phyloP scores from a whole-genome alignment of 2,113 vertebrate genomes.

The Rutilus rutilus region DNA sequence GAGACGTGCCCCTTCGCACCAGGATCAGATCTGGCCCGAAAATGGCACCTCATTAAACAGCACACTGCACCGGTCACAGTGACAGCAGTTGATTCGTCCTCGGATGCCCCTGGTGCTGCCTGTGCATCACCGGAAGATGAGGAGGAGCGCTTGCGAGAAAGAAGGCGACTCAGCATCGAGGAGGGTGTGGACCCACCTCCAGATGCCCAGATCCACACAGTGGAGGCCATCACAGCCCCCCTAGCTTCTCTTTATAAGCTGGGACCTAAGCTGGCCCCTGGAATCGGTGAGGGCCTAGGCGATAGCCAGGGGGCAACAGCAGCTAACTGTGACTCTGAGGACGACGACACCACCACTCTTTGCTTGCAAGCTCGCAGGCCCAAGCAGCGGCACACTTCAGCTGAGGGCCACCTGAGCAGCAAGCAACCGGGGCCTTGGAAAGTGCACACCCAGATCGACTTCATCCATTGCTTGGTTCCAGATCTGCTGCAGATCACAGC shows the following conservation, averaged over 20 bases:
- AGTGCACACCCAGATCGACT: constrained; percentile 98
- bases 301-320: constrained; percentile 68
- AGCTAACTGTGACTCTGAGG: constrained; percentile 88
- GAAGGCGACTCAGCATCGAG: constrained; percentile 95
- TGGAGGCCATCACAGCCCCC: constrained; percentile 89
- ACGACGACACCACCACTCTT: constrained; percentile 87
- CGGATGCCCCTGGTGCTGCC: constrained; percentile 84
- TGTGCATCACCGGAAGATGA: constrained; percentile 93
- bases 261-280: constrained; percentile 96
- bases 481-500: constrained; percentile 93
- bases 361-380: constrained; percentile 92
- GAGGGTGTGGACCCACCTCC: constrained; percentile 98
- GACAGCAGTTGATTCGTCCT: constrained; percentile 85
- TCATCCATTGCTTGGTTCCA: constrained; percentile 97
- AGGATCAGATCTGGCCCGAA: constrained; percentile 97
- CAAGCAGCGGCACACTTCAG: constrained; percentile 90
- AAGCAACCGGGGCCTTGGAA: constrained; percentile 91
- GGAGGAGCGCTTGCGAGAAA: constrained; percentile 93
- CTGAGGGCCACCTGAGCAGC: constrained; percentile 84
- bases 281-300: constrained; percentile 84
- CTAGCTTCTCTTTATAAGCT: constrained; percentile 95
- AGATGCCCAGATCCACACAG: constrained; percentile 97
- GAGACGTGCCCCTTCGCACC: constrained; percentile 99
- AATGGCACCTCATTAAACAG: constrained; percentile 98
- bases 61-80: constrained; percentile 90